A percentile compares a stretch with the other conserved stretches of the same genome.
Conservation (phyloP, 2,113 vertebrate species). For the Nicator chloris region DNA sequence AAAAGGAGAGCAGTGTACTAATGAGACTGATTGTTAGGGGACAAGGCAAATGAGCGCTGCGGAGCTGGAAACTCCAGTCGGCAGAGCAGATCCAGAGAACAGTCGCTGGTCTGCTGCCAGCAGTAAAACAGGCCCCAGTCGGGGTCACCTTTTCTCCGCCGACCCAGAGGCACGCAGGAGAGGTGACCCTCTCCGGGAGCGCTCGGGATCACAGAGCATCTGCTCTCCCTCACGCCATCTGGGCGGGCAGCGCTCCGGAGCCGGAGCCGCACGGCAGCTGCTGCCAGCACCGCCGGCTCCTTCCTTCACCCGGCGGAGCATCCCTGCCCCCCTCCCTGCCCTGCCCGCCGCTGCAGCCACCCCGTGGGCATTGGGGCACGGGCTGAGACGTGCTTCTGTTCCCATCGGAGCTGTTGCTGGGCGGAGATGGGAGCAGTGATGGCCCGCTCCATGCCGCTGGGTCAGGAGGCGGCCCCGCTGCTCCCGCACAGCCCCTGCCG, state of each 20-base stretch:
- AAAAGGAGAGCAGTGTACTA: not conserved
- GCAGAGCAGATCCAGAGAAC: not conserved
- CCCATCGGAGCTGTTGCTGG: rapidly evolving
- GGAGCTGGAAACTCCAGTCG: not conserved
- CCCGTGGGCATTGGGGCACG: rapidly evolving
- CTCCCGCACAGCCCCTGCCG: not conserved
- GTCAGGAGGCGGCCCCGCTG: not conserved
- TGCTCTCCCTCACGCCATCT: not conserved
- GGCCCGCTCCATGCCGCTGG: rapidly evolving
- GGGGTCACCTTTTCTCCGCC: not conserved
- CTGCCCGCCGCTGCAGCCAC: not conserved
- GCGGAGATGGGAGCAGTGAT: not conserved
- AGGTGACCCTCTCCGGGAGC: not conserved
- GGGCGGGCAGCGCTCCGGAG: not conserved
- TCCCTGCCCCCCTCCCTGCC: not conserved
- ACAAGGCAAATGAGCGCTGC: not conserved
- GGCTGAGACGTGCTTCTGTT: not conserved
- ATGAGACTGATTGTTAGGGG: not conserved
- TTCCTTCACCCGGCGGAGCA: rapidly evolving
- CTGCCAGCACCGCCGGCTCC: not conserved
- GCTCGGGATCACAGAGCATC: not conserved
- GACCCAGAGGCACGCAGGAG: not conserved
- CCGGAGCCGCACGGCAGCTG: not conserved
- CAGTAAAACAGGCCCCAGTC: not conserved
- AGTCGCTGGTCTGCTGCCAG: rapidly evolving